Percentiles rank a stretch among this genome's conserved stretches.
Conservation (phyloP, 2,797 vertebrate species). For the Eleutherodactylus coqui region DNA sequence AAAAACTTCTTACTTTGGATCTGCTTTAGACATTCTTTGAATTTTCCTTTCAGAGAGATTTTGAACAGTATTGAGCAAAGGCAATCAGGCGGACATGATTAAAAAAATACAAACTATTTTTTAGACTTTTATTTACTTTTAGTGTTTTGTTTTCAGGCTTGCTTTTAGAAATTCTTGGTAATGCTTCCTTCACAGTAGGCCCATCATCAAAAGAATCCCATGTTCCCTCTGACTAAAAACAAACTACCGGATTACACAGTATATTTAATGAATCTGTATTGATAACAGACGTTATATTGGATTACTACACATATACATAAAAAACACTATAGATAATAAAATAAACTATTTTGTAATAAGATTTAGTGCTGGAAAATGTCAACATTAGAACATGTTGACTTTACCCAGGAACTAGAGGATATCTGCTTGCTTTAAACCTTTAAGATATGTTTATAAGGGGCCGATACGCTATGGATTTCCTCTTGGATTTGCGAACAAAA, state of each 20-base stretch:
- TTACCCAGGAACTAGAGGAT: no score
- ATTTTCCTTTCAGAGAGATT: background rate
- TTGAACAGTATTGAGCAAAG: background rate
- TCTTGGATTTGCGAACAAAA: no score
- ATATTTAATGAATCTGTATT: background rate
- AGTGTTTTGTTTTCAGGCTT: background rate
- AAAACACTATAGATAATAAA: background rate
- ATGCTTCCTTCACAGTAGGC: constrained; percentile 18
- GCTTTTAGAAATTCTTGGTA: background rate
- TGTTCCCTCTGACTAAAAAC: background rate
- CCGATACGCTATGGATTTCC: no score
- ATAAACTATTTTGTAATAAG: background rate
- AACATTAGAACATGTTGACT: no score
- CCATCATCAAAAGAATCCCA: background rate
- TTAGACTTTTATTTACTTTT: background rate
- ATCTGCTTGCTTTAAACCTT: no score
- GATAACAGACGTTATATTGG: background rate
- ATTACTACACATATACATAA: no score
- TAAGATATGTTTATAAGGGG: no score
- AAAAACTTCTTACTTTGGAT: background rate
- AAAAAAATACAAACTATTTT: background rate
- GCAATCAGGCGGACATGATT: background rate
- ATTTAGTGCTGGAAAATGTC: no score
- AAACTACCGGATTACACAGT: background rate
- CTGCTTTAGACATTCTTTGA: background rate